These are phyloP conservation scores for Aradus depressus DNA, from an alignment of 2,888 invertebrate species.

Conservation along the genomic window DNA sequence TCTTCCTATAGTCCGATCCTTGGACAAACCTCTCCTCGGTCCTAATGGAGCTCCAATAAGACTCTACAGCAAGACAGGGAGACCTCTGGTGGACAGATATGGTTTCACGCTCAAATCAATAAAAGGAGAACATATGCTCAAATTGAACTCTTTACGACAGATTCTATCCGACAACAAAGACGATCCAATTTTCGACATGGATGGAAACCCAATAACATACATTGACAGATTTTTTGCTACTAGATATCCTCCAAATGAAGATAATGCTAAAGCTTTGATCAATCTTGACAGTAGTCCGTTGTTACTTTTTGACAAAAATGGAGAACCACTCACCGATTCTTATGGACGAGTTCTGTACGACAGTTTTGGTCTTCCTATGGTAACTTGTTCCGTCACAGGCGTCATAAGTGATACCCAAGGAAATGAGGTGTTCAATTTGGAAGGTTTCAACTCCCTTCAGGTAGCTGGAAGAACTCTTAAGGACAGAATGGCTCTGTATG, in stretches of 20 bases:
- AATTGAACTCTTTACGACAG: constrained; percentile 8
- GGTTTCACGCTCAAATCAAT: constrained; percentile 19
- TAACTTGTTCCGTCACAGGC: constrained; percentile 9
- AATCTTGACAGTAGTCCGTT: constrained; percentile 14
- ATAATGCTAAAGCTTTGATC: constrained; percentile 6
- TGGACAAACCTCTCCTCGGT: constrained; percentile 6
- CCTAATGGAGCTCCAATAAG: constrained; percentile 19
- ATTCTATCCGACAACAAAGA: constrained; percentile 15
- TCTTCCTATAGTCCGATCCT: constrained; percentile 13
- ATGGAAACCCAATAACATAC: constrained; percentile 9
- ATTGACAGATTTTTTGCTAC: neutral
- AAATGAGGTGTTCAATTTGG: constrained; percentile 18
- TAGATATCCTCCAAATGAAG: neutral
- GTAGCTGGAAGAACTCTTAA: neutral
- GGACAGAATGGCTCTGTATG: constrained; percentile 13
- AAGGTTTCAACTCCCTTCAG: constrained; percentile 16
- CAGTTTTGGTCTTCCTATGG: constrained; percentile 9
- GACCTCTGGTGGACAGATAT: constrained; percentile 19
- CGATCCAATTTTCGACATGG: constrained; percentile 15
- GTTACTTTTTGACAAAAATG: constrained; percentile 18
- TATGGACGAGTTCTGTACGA: constrained; percentile 19
- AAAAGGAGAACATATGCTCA: constrained; percentile 15
- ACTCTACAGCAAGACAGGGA: constrained; percentile 18
- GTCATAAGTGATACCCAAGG: constrained; percentile 10
- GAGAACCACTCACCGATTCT: constrained; percentile 22